Evolutionary conservation across 2,888 invertebrate species (phyloP), one percentile per base, ranked within the genome.

Genomic region (Drymonia ruficornis): DNA sequence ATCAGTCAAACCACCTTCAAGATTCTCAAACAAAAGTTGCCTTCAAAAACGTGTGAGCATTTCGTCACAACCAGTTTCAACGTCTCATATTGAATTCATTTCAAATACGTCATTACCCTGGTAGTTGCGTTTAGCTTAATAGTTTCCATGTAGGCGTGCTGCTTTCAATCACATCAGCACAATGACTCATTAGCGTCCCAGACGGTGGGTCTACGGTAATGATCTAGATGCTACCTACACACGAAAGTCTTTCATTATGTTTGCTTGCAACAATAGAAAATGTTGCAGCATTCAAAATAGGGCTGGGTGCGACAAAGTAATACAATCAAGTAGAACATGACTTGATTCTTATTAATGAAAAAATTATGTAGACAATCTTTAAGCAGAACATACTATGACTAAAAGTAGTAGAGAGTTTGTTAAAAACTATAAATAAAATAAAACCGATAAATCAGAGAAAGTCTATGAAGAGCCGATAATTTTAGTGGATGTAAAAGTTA

Each of bases 181-280:
- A 84, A 85, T 84, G 85, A 83, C 74, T 85, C 83, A 81, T 85
- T 85, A 83, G 58, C 72, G 65, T 63, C 51, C 51, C 60, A 78
- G 76, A 76, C 76, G 70, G 67, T 66, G 63, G 69, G 71, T 73
- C 76, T 72, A 54, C 63, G 56, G 70, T 69, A 73, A 75, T 71
- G 60, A 68, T 75, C 72, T 72, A 72, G 70, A 73, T 59, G 72
- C 82, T 76, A 72, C 81, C 80, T 78, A 82, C 78, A 72, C 74
- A 74, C 49, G 65, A 75, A 71, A 72, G 65, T 74, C 55, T 78
- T 72, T 73, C 64, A 54, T 65, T 68, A 34, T 49, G 63, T 61
- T 62, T 63, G 55, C 56, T 61, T 56, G 47, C 66, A 59, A 67
- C 56, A 58, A 61, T 59, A 38, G 43, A 18, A 19, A 56, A 67